Conservation (phyloP, 2,888 invertebrate species). For the Ochropleura leucogaster region DNA sequence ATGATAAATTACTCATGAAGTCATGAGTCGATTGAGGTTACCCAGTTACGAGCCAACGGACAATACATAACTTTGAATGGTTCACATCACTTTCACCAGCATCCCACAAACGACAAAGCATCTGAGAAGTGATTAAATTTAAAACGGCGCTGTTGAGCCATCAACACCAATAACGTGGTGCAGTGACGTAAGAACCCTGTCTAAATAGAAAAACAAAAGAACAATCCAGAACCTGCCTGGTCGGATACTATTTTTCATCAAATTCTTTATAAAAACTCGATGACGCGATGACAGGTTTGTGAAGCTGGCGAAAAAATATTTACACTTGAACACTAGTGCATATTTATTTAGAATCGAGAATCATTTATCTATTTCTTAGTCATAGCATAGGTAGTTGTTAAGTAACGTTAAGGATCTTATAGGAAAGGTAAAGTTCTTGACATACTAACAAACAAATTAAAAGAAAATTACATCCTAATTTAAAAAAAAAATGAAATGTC, state of each 20-base stretch:
- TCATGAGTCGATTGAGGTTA: constrained; percentile 72
- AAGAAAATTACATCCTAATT: too few species aligned
- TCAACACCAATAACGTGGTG: constrained; percentile 33
- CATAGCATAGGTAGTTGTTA: too few species aligned
- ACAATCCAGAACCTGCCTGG: constrained; percentile 17
- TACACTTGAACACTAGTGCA: constrained; percentile 9
- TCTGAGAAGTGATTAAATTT: constrained; percentile 55
- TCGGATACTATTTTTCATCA: constrained; percentile 15
- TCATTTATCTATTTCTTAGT: too few species aligned
- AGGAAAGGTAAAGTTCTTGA: too few species aligned
- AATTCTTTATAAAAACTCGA: constrained; percentile 26
- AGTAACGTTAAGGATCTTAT: too few species aligned
- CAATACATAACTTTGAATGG: constrained; percentile 67
- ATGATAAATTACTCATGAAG: constrained; percentile 64
- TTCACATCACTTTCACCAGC: constrained; percentile 74
- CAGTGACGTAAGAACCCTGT: constrained; percentile 37
- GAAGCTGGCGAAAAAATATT: background rate
- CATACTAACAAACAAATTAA: too few species aligned
- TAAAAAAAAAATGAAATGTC: too few species aligned
- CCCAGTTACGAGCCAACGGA: constrained; percentile 67
- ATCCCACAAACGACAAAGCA: constrained; percentile 62
- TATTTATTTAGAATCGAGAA: background rate
- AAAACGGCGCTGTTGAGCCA: constrained; percentile 46
- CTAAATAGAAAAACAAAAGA: constrained; percentile 20
- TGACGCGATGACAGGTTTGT: constrained; percentile 20